Evolutionary conservation across 2,888 invertebrate species (phyloP), one percentile per base, ranked within the genome.

Genomic region (Pachliopta kotzebuea): DNA sequence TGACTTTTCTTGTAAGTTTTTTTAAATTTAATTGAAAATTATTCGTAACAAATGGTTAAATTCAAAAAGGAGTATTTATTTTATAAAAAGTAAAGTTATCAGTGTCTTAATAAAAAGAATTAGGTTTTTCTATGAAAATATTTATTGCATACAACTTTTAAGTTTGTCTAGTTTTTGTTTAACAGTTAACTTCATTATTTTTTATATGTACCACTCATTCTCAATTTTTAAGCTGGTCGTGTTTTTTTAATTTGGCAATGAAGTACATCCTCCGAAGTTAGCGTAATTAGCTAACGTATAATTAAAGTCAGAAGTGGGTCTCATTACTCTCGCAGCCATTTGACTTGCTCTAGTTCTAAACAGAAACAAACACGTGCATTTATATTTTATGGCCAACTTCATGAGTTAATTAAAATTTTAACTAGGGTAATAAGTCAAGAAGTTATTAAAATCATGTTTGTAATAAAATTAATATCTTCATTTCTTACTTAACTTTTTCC

Each of bases 201-300:
- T 26, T 26, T 26, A 37, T 11, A 14, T 37, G 11, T 37, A 37
- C 37, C 1, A 14, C 37, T 3, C 37, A 3, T 14, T 37, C 6
- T 26, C 26, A 26, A 26, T 26, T 26, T 37, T 37, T 37, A 37
- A 37, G 37, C 11, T 1, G 37, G 14, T 14, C 11, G 11, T 37
- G 37, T 45, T 45, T 45, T n/a, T 45, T 45, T 45, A 45, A 52
- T 52, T 68, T 71, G 69, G 68, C 70, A 70, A 66, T 65, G 69
- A 69, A 71, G 69, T 71, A 67, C 69, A 70, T 70, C 49, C 66
- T 60, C 63, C 49, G 52, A 54, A 63, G 42, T 69, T 61, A 61
- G 26, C 56, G 45, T 52, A 60, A 60, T 64, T 60, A 69, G 72
- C 62, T 70, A 69, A 68, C 17, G 52, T 60, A 61, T 65, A 67